Base-by-base conservation (phyloP, 2,797 vertebrate species). In the Oreortyx pictus region DNA sequence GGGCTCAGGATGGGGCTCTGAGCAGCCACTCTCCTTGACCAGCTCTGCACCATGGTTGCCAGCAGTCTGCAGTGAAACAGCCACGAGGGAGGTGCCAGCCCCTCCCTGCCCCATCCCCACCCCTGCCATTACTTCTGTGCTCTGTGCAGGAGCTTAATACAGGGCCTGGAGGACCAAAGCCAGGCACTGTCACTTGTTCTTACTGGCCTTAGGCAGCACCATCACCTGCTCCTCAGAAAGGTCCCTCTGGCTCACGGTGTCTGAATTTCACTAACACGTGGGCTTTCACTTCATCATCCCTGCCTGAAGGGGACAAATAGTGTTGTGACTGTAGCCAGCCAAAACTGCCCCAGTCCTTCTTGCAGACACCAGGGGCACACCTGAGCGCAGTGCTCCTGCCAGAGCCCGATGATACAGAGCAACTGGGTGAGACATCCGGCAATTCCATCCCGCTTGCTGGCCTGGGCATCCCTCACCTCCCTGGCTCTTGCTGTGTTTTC, bases 381-480 rank as follows among this genome's bases (percentile, higher is more conserved):
- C 47, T 37, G 35, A 24, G 46, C 22, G 35, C 50, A 4, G 31
- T 33, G 64, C 10, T 66, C 43, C 14, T 79, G 41, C 29, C 31
- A 8, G 67, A 37, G 20, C 43, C 23, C 18, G 0, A 19, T 29
- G 33, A 29, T 15, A 33, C 12, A 19, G 25, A 44, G 11, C 22
- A 35, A 29, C 1, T 4, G 33, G 20, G 20, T n/a, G 50, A 56
- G 31, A 35, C 29, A 12, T 16, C 49, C 1, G 0, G 43, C 43
- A 57, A 43, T 22, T 35, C 49, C 14, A 4, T 49, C 35, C 37
- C 1, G 0, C n/a, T 59, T 66, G 18, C 9, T 25, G 25, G 11
- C 11, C 50, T 11, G 10, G 4, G 1, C 3, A 3, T 3, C 60
- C 67, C 18, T 37, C 11, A 1, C 35, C 35, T 41, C 16, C 41